phyloP scores from a whole-genome alignment of 2,888 invertebrate species.

The Trichopoda pennipes region DNA sequence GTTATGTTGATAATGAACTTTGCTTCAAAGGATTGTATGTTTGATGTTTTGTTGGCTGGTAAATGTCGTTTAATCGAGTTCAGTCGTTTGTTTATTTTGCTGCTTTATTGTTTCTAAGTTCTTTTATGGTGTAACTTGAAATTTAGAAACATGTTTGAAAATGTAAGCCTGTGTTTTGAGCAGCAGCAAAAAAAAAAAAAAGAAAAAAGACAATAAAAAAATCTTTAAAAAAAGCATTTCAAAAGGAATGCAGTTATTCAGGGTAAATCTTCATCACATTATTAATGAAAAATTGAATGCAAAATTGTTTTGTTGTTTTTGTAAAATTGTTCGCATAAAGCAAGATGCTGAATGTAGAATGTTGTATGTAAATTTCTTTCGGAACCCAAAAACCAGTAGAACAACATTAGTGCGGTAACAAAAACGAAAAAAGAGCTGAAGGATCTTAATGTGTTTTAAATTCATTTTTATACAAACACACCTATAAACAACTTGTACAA shows the following conservation, averaged over 20 bases:
- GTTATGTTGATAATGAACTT: slow-evolving; percentile 59
- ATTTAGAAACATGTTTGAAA: slow-evolving; percentile 46
- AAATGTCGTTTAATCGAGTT: slow-evolving; percentile 37
- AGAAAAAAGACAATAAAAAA: not conserved
- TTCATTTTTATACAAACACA: slow-evolving; percentile 22
- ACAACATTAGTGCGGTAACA: slow-evolving; percentile 47
- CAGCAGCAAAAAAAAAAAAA: too few species aligned
- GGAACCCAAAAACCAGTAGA: slow-evolving; percentile 62
- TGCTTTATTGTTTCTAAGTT: slow-evolving; percentile 1
- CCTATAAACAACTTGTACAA: not conserved
- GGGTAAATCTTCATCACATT: slow-evolving; percentile 68
- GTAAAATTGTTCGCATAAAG: slow-evolving; percentile 32
- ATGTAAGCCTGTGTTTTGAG: slow-evolving; percentile 3
- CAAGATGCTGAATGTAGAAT: slow-evolving; percentile 36
- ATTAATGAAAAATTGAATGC: slow-evolving; percentile 11
- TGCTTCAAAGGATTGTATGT: slow-evolving; percentile 53
- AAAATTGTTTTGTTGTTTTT: slow-evolving; percentile 4
- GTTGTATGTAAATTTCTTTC: slow-evolving; percentile 64
- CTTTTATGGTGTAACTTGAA: slow-evolving; percentile 54
- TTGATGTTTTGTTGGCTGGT: slow-evolving; percentile 23
- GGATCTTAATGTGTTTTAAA: slow-evolving; percentile 53
- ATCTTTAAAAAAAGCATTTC: slow-evolving; percentile 5
- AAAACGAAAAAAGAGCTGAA: slow-evolving; percentile 39
- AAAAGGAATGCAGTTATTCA: slow-evolving; percentile 66
- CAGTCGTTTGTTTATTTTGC: slow-evolving; percentile 15